Percentiles rank a stretch among this genome's conserved stretches.
phyloP scores from a whole-genome alignment of 2,113 vertebrate genomes.

The Crotalus horridus region DNA sequence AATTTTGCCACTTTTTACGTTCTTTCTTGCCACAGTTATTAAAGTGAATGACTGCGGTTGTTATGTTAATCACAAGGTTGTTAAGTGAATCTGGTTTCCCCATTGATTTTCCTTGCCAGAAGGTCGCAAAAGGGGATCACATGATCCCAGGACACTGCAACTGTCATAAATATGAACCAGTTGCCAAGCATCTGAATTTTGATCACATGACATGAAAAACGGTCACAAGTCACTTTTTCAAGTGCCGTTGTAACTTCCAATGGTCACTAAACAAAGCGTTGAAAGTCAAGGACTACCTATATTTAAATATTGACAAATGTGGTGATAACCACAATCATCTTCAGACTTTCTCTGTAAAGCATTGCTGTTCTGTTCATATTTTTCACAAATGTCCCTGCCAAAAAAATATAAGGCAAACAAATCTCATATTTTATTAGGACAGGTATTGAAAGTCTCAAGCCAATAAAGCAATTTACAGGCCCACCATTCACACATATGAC shows the following conservation, averaged over 20 bases:
- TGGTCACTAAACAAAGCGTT: not conserved
- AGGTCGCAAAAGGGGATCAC: not conserved
- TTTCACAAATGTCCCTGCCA: not conserved
- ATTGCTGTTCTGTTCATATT: not conserved
- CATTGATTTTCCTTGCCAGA: not conserved
- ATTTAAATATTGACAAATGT: not conserved
- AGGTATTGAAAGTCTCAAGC: not conserved
- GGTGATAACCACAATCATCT: not conserved
- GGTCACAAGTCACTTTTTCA: not conserved
- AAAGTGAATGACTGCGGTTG: not conserved
- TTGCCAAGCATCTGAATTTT: not conserved
- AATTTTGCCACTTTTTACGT: not conserved
- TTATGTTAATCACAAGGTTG: not conserved
- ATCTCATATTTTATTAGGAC: conserved; percentile 5
- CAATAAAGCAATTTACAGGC: not conserved
- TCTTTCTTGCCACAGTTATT: not conserved
- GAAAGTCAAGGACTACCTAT: not conserved
- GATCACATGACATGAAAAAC: not conserved
- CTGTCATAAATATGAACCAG: not conserved
- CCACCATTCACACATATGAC: not conserved
- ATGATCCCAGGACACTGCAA: not conserved
- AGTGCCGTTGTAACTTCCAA: not conserved
- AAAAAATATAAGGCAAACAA: not conserved
- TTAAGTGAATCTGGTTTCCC: not conserved
- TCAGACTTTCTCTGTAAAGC: not conserved